Percentiles rank a stretch among this genome's conserved stretches.
Evolutionary conservation across 2,888 invertebrate species (phyloP).

Genomic region (Diaperis boleti): DNA sequence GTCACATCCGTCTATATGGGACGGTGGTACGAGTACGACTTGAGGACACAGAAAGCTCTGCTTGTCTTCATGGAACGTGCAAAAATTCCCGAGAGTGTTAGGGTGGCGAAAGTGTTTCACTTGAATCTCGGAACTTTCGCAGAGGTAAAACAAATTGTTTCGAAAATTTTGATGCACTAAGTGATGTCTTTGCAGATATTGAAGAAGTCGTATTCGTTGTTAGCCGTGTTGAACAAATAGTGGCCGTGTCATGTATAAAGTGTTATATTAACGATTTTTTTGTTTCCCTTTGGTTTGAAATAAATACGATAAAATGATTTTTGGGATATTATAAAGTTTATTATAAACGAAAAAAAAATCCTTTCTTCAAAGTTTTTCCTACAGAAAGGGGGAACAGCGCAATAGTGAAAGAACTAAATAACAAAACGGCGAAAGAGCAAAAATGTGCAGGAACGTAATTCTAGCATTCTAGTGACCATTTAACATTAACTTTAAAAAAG

Average conservation of each 20-base stretch:
- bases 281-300: too few relatives aligned
- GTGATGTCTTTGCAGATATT: neutral
- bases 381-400: too few relatives aligned
- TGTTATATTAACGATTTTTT: too few relatives aligned
- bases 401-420: too few relatives aligned
- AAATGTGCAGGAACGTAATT: too few relatives aligned
- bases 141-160: neutral
- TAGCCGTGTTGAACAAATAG: neutral
- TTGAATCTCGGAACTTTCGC: constrained; percentile 6
- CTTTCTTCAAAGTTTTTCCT: too few relatives aligned
- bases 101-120: constrained; percentile 5
- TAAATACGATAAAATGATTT: too few relatives aligned
- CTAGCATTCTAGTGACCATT: too few relatives aligned
- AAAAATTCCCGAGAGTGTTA: neutral
- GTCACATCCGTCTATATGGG: constrained; percentile 34
- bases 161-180: neutral
- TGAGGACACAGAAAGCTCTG: neutral
- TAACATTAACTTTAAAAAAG: too few relatives aligned
- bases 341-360: too few relatives aligned
- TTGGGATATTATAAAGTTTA: too few relatives aligned
- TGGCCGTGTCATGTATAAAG: neutral
- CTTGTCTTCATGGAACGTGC: constrained; percentile 15
- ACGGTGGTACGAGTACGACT: constrained; percentile 1
- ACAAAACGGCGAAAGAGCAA: too few relatives aligned
- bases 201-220: neutral